Evolutionary conservation across 1,140 invertebrate species (phyloP), one percentile per base, ranked within the genome.

Genomic region (Rhagoletis pomonella): DNA sequence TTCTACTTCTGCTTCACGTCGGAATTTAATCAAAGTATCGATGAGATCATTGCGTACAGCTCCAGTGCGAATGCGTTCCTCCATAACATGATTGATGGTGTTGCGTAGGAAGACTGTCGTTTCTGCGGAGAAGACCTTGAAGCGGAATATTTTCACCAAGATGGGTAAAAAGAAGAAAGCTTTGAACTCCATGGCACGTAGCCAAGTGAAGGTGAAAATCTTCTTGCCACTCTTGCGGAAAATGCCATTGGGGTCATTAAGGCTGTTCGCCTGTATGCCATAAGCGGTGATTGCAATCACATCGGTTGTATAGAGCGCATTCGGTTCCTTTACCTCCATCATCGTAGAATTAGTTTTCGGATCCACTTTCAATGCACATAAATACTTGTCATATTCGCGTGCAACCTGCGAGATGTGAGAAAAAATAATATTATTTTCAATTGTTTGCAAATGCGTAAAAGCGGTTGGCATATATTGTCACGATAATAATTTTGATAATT

Each of bases 221-320:
- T 93, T 92, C 39, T 89, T 91, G 4, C 93, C 94, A 7, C 91
- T 90, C 29, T 86, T 89, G 50, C 89, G 93, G 88, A 94, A 94
- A 60, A 93, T 93, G n/a, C 92, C 94, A 29, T 93, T 90, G n/a
- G 93, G 89, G 87, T 94, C 89, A 9, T 90, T 92, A n/a, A 95
- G 88, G 0, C 94, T 93, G 85, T 95, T 94, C 39, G 94, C 94
- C 87, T 95, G 93, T 87, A 95, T 90, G n/a, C 95, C 95, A 89
- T 95, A 95, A 5, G 94, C 95, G 88, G 93, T 94, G 3, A 93
- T 95, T 9, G 94, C 94, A 69, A 96, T 95, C 2, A 95, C 93
- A 90, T 95, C 95, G 29, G 95, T 95, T n/a, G 94, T 94, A 84
- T 94, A 95, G 73, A 94, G 92, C 0, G 93, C 92, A 59, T 91